Conservation (phyloP, 2,113 vertebrate genomes). For the Trichechus manatus region DNA sequence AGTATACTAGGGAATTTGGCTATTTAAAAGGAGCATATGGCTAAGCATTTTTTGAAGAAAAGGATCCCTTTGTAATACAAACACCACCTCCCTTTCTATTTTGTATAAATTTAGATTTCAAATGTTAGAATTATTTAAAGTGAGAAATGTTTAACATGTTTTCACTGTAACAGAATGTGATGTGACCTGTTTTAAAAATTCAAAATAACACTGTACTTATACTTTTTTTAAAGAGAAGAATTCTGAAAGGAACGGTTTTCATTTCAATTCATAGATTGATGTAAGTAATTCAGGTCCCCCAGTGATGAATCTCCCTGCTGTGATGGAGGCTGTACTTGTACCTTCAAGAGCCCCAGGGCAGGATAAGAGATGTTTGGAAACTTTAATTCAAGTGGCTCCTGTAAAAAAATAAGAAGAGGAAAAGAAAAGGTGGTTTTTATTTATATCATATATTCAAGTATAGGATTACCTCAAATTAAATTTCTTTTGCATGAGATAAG, state of each 20-base stretch:
- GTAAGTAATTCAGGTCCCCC: neutral
- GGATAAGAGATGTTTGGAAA: constrained; percentile 92
- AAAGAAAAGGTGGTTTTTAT: neutral
- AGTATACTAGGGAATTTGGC: neutral
- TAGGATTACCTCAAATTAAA: neutral
- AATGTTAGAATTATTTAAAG: constrained; percentile 44
- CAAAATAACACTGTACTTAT: neutral
- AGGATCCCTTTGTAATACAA: constrained; percentile 52
- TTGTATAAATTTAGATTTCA: constrained; percentile 66
- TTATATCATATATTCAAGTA: neutral
- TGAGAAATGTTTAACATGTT: constrained; percentile 42
- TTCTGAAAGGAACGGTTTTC: constrained; percentile 44
- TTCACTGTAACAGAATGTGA: constrained; percentile 44
- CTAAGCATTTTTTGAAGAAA: constrained; percentile 51
- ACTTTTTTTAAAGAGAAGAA: constrained; percentile 49
- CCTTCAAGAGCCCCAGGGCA: constrained; percentile 95
- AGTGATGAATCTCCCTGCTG: neutral
- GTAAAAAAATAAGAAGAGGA: constrained; percentile 43
- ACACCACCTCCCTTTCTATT: constrained; percentile 10
- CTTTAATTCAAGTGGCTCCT: constrained; percentile 95
- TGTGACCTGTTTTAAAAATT: constrained; percentile 48
- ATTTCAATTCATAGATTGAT: neutral
- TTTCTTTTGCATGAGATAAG: neutral
- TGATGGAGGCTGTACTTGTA: constrained; percentile 82
- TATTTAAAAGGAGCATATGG: constrained; percentile 53